A percentile compares a stretch with the other conserved stretches of the same genome.
Conservation (phyloP, 1,140 invertebrate species). For the Sycophaga agraensis region DNA sequence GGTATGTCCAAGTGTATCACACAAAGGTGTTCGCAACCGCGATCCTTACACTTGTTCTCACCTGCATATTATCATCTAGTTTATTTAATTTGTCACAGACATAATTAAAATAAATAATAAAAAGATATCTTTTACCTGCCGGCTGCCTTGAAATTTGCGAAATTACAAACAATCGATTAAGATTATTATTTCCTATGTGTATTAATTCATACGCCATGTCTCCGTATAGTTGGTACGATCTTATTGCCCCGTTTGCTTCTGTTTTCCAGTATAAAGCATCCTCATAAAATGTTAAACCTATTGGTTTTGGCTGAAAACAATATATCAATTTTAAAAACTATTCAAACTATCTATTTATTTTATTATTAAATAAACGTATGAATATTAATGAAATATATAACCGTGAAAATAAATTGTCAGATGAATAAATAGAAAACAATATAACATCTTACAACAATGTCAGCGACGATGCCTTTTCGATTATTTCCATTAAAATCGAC, state of each 20-base stretch:
- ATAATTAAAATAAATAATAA: too few species aligned
- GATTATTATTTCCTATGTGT: not conserved
- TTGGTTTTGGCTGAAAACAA: slow-evolving; percentile 3
- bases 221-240: slow-evolving; percentile 11
- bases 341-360: not conserved
- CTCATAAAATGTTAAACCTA: slow-evolving; percentile 19
- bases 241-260: slow-evolving; percentile 10
- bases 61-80: not conserved
- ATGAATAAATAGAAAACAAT: not conserved
- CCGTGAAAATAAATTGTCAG: not conserved
- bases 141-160: slow-evolving; percentile 25
- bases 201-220: slow-evolving; percentile 1
- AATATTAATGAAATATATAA: not conserved
- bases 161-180: slow-evolving; percentile 15
- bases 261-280: slow-evolving; percentile 23
- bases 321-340: not conserved
- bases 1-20: not conserved
- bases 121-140: not conserved
- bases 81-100: too few species aligned
- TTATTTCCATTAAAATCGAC: slow-evolving; percentile 74
- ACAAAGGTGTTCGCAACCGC: slow-evolving; percentile 18
- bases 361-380: not conserved
- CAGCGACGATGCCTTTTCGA: slow-evolving; percentile 47
- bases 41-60: slow-evolving; percentile 10
- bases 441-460: slow-evolving; percentile 10